Conservation (phyloP, 2,888 invertebrate genomes). For the Abrostola triplasia region DNA sequence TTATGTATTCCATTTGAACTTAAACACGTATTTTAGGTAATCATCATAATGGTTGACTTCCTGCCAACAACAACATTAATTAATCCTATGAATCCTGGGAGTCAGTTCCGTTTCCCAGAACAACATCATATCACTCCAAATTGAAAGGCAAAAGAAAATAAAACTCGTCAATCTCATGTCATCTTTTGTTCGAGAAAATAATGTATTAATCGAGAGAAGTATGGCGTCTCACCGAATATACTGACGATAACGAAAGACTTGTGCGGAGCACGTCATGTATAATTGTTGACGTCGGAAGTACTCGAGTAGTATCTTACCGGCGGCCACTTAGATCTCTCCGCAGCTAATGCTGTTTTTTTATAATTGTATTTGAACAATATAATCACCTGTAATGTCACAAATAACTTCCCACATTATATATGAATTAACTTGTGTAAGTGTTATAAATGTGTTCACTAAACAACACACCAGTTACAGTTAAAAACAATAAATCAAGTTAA, state of each 20-base stretch:
- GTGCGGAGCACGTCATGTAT: constrained; percentile 3
- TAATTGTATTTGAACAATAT: too few relatives aligned
- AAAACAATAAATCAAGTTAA: constrained; percentile 17
- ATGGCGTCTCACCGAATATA: constrained; percentile 28
- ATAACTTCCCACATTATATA: neutral
- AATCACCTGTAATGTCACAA: too few relatives aligned
- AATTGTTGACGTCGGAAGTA: neutral
- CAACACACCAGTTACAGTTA: constrained; percentile 16
- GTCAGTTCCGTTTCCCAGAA: constrained; percentile 2
- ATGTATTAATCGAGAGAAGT: constrained; percentile 15
- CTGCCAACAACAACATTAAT: too few relatives aligned
- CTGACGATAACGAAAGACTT: constrained; percentile 26
- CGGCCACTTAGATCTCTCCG: too few relatives aligned
- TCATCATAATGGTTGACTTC: too few relatives aligned
- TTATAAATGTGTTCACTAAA: constrained; percentile 15
- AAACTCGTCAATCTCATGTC: constrained; percentile 3
- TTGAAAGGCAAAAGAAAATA: constrained; percentile 12
- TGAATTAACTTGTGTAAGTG: neutral
- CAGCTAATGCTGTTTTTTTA: too few relatives aligned
- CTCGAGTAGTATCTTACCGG: neutral
- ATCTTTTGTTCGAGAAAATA: constrained; percentile 8
- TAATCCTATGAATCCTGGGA: too few relatives aligned
- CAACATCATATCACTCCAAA: constrained; percentile 6
- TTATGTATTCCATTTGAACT: too few relatives aligned
- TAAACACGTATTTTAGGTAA: too few relatives aligned